These are phyloP conservation scores for Lepus europaeus DNA, from an alignment of 2,113 vertebrate species.

Conservation along the genomic window DNA sequence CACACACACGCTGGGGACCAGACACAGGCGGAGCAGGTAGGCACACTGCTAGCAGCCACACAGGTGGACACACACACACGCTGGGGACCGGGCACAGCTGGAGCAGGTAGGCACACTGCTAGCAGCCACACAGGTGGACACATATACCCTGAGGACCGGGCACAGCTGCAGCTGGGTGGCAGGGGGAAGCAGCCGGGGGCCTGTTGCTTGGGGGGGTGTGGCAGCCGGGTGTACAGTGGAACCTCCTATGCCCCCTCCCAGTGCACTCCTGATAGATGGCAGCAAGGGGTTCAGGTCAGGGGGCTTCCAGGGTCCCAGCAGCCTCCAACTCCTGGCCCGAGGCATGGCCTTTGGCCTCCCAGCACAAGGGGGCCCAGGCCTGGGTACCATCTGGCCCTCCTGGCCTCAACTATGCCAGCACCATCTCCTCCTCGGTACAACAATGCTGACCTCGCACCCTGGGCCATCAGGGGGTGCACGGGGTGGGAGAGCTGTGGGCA, in stretches of 20 bases:
- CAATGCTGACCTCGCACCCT: not conserved
- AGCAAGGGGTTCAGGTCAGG: not conserved
- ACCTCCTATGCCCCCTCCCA: too few species aligned
- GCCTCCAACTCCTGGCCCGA: not conserved
- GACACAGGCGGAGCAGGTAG: too few species aligned
- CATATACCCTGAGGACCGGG: too few species aligned
- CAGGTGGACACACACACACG: too few species aligned
- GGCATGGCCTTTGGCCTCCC: not conserved
- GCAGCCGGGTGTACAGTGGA: not conserved
- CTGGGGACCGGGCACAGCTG: too few species aligned
- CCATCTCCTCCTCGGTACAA: not conserved
- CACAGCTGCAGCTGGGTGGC: too few species aligned
- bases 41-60: too few species aligned
- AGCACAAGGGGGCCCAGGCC: not conserved
- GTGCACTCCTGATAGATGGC: not conserved
- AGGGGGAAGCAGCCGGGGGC: not conserved
- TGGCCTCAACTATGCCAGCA: not conserved
- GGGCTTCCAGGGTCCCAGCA: not conserved
- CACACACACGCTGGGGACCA: too few species aligned
- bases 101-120: too few species aligned
- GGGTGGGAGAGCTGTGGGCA: not conserved
- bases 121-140: not conserved
- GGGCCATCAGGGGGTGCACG: accelerated
- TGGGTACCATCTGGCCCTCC: not conserved
- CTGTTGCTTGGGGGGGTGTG: not conserved